phyloP scores from a whole-genome alignment of 2,113 vertebrate species.

The Pseudorhombus dupliciocellatus region DNA sequence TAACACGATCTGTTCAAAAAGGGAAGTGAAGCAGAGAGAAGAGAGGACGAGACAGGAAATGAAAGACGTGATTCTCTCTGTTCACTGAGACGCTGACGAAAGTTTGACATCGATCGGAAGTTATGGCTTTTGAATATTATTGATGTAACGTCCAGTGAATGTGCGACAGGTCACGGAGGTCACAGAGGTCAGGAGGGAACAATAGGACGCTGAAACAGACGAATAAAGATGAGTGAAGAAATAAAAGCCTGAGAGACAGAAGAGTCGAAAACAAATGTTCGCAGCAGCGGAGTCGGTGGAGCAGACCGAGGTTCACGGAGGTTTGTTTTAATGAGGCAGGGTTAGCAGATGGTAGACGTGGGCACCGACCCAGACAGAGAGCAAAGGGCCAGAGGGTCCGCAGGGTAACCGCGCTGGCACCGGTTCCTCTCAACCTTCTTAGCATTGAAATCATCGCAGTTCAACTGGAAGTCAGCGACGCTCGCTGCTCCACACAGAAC shows the following conservation, averaged over 20 bases:
- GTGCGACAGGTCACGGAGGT: no score
- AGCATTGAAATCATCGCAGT: constrained; percentile 32
- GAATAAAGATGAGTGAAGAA: no score
- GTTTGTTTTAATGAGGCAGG: constrained; percentile 54
- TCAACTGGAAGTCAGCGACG: constrained; percentile 32
- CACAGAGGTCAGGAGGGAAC: no score
- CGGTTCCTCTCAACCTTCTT: constrained; percentile 11
- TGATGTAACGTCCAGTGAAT: no score
- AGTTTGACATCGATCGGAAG: no score
- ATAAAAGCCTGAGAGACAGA: no score
- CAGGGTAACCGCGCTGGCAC: constrained; percentile 29
- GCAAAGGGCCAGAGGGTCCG: constrained; percentile 31
- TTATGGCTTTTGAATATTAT: no score
- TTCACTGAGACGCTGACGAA: no score
- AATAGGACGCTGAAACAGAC: neutral
- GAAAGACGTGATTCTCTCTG: neutral
- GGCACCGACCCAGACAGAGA: constrained; percentile 54
- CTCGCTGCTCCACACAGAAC: neutral
- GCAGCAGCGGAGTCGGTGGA: neutral
- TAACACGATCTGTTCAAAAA: neutral
- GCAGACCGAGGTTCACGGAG: constrained; percentile 3
- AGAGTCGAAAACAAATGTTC: neutral
- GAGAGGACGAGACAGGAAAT: neutral
- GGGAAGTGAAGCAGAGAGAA: no score
- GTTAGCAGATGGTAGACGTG: constrained; percentile 63